phyloP scores from a whole-genome alignment of 2,888 invertebrate genomes.

The Lasioglossum zephyrum region DNA sequence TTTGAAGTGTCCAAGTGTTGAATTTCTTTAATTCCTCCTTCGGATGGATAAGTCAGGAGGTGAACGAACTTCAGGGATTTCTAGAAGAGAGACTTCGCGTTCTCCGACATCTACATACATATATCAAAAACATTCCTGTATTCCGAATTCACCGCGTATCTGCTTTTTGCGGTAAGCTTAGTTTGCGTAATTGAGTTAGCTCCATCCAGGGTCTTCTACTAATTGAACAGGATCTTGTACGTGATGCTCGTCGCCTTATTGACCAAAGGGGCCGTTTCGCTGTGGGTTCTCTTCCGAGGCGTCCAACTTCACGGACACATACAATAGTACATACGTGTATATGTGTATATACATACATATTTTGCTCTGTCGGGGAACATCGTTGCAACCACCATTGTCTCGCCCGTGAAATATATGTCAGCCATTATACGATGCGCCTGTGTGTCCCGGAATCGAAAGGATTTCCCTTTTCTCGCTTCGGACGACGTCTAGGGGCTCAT shows the following conservation, averaged over 20 bases:
- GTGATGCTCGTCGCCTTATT: background rate
- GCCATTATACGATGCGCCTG: conserved; percentile 62
- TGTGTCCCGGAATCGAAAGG: conserved; percentile 66
- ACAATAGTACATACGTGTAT: background rate
- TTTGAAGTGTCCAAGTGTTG: too few species aligned
- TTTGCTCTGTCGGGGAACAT: conserved; percentile 27
- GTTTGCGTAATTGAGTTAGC: background rate
- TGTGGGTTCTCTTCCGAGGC: background rate
- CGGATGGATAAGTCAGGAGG: too few species aligned
- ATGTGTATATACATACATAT: conserved; percentile 23
- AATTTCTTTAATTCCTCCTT: too few species aligned
- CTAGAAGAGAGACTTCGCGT: too few species aligned
- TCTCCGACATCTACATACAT: too few species aligned
- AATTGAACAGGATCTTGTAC: background rate
- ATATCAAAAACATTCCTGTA: background rate
- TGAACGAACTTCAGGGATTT: too few species aligned
- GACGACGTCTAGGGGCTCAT: conserved; percentile 56
- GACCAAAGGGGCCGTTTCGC: background rate
- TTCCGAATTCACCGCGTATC: background rate
- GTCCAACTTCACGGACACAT: conserved; percentile 15
- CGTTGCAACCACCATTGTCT: conserved; percentile 47
- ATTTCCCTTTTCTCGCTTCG: conserved; percentile 56
- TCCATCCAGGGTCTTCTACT: background rate
- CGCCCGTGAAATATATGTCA: conserved; percentile 58
- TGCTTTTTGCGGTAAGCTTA: background rate